These are phyloP conservation scores for Eurytoma adleriae DNA, from an alignment of 2,888 invertebrate species.

Conservation along the genomic window DNA sequence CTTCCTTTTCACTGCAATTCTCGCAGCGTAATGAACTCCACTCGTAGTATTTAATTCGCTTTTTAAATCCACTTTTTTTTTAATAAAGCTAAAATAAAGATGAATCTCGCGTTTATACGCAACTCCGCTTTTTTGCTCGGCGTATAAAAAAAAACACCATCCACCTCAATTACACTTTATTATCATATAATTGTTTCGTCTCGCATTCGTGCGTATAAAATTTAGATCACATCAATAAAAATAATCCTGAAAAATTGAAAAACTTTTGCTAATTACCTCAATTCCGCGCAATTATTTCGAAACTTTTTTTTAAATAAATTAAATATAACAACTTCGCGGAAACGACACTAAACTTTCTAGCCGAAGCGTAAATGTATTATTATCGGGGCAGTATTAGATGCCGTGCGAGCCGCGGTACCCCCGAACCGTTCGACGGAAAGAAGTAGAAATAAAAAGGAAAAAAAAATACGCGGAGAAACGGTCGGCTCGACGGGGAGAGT, in stretches of 20 bases:
- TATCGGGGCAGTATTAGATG: too few relatives aligned
- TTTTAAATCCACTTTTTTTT: not conserved
- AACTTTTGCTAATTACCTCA: too few relatives aligned
- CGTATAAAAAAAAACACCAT: too few relatives aligned
- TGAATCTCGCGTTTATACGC: not conserved
- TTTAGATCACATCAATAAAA: not conserved
- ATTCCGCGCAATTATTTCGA: not conserved
- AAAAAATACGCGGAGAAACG: conserved; percentile 8
- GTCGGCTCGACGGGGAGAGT: too few relatives aligned
- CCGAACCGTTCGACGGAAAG: too few relatives aligned
- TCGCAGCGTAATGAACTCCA: not conserved
- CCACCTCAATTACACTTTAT: conserved; percentile 28
- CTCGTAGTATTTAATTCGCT: not conserved
- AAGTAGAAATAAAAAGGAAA: too few relatives aligned
- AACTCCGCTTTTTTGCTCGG: not conserved
- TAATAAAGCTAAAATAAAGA: conserved; percentile 12
- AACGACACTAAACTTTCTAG: not conserved
- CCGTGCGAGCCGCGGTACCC: too few relatives aligned
- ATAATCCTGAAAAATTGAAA: too few relatives aligned
- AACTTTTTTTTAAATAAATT: not conserved
- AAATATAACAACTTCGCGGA: not conserved
- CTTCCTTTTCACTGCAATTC: not conserved
- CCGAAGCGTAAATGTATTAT: not conserved
- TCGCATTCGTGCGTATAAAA: not conserved
- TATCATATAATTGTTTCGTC: conserved; percentile 29